These are phyloP conservation scores for Anser cygnoides DNA, from an alignment of 2,113 vertebrate genomes.

Conservation along the genomic window DNA sequence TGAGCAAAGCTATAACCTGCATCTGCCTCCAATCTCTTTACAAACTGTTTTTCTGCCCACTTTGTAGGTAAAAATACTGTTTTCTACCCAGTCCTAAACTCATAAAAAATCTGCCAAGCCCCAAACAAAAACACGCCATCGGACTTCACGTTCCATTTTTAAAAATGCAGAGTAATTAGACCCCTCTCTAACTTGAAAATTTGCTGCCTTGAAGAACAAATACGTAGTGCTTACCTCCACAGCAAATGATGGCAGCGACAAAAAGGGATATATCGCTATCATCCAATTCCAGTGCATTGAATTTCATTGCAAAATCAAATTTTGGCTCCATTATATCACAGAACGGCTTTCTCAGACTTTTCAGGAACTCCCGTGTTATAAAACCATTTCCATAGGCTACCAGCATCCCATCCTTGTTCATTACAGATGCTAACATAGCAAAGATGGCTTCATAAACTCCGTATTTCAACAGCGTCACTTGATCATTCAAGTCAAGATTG, in stretches of 20 bases:
- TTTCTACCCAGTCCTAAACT: not conserved
- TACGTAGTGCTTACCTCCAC: conserved; percentile 84
- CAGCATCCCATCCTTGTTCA: conserved; percentile 99
- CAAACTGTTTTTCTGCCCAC: not conserved
- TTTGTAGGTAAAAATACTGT: not conserved
- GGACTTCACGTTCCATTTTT: not conserved
- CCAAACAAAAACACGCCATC: not conserved
- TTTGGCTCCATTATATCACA: conserved; percentile 99
- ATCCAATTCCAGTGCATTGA: conserved; percentile 93
- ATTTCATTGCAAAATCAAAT: conserved; percentile 98
- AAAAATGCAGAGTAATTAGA: not conserved
- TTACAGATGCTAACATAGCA: conserved; percentile 94
- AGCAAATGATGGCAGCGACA: conserved; percentile 97
- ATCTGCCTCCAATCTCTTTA: not conserved
- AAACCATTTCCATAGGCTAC: conserved; percentile 94
- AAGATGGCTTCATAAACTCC: conserved; percentile 97
- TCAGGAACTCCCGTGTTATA: conserved; percentile 97
- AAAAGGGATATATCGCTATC: conserved; percentile 97
- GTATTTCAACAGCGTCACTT: conserved; percentile 95
- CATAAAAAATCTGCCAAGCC: not conserved
- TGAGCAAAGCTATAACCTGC: not conserved
- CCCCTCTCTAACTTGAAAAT: not conserved
- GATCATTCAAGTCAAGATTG: conserved; percentile 91
- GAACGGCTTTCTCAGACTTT: conserved; percentile 92
- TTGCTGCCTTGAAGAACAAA: not conserved